Evolutionary conservation across 2,113 vertebrate genomes (phyloP), one percentile per base, ranked within the genome.

Genomic region (Callipepla squamata): DNA sequence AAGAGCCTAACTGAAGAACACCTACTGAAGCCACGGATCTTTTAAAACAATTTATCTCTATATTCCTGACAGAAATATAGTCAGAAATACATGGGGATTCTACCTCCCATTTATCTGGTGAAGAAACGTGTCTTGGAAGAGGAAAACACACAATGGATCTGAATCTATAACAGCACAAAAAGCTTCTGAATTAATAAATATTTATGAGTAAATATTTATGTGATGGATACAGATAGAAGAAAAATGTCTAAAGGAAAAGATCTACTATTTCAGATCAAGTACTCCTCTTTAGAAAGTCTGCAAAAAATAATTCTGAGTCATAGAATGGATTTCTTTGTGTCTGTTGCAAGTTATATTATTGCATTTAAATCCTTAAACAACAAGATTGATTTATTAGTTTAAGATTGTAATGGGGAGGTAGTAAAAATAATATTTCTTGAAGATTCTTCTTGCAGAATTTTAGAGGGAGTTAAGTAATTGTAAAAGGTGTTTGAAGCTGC

Each of bases 1-100:
- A 22, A 10, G 45, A 87, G 44, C 16, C 62, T 78, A 87, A 77
- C 58, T 80, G 53, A 94, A 83, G n/a, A 85, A n/a, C 28, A 80
- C 12, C 69, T 75, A 32, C 40, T 80, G 76, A 95, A 90, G 48
- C 15, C 62, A 78, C 0, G 16, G 36, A 5, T 34, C 40, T 80
- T 66, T 82, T 80, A 84, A 85, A 93, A 84, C 18, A 80, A 66
- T 58, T 82, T 82, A 84, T 77, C 86, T 92, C 45, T 58, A 7
- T 48, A 53, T 18, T 91, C 34, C 22, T 86, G 30, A 62, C 22
- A 67, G 65, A 91, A 90, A 80, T 50, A 55, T 2, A 91, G 25
- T 42, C 53, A 44, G 40, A 74, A 88, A 82, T 47, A 58, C n/a
- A 93, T 16, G 48, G n/a, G 90, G 8, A 44, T 26, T 83, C 42